Base-by-base conservation (phyloP, 2,888 invertebrate species). In the Torymus tubicola region DNA sequence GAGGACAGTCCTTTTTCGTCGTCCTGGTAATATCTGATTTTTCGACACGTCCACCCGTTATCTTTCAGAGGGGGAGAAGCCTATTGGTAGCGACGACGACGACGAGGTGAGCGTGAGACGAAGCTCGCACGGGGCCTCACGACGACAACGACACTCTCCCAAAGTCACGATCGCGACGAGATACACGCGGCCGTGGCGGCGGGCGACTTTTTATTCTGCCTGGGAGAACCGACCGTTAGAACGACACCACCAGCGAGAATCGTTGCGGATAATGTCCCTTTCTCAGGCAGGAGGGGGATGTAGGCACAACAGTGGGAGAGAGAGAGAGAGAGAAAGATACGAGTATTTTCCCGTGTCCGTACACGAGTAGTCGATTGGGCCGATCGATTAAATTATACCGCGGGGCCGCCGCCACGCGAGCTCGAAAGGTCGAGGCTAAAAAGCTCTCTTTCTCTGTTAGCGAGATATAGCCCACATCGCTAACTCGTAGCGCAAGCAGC, bases 151-250 rank as follows among this genome's bases (percentile, higher is more conserved):
- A 74, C 75, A 61, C 42, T 76, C 42, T 76, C 72, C 42, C 21
- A 80, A 82, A 86, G 86, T 87, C 87, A 87, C 87, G 87, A 87
- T 86, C 85, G 85, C 86, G 84, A 85, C 84, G 83, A 83, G 70
- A 80, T 80, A 74, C 21, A 74, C 63, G 58, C 57, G 16, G 50
- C 73, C 63, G 58, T 50, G 16, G 50, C 73, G 31, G 31, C 31
- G 31, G 31, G 31, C 31, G 31, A 42, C 80, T 81, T 82, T 31
- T 53, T 60, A 42, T 21, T 21, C 42, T 11, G 50, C 63, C 31
- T 13, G 10, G 42, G 8, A 42, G 42, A 42, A 8, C 31, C n/a
- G 63, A 24, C 70, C 71, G 77, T 78, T 78, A 78, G 24, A 58
- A 60, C 53, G 76, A 76, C 55, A 71, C 21, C 64, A 57, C 42